Evolutionary conservation across 1,140 invertebrate species (phyloP).

Genomic region (Danaus plexippus): DNA sequence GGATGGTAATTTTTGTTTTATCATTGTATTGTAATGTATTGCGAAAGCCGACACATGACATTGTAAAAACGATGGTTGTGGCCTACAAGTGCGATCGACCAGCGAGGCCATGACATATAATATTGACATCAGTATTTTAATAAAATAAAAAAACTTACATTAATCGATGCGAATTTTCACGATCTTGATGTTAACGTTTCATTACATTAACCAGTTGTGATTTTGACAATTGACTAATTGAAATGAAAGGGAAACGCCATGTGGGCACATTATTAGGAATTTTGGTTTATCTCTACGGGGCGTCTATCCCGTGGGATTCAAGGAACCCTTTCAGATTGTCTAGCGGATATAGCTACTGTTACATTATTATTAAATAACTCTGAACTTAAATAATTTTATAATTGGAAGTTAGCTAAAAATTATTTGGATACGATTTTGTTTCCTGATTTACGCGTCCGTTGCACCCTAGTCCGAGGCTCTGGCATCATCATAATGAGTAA

Average conservation of each 20-base stretch:
- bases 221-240: slow-evolving; percentile 39
- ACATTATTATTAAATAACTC: background rate
- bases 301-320: slow-evolving; percentile 58
- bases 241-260: slow-evolving; percentile 49
- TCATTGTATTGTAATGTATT: slow-evolving; percentile 18
- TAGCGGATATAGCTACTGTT: slow-evolving; percentile 27
- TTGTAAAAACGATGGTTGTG: slow-evolving; percentile 62
- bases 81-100: slow-evolving; percentile 68
- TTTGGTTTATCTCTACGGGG: slow-evolving; percentile 58
- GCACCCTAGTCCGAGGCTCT: too few species aligned
- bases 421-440: too few species aligned
- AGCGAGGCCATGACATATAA: slow-evolving; percentile 66
- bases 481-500: slow-evolving; percentile 1
- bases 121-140: slow-evolving; percentile 54
- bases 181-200: background rate
- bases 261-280: slow-evolving; percentile 56
- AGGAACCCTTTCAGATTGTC: slow-evolving; percentile 48
- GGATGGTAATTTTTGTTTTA: too few species aligned
- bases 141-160: slow-evolving; percentile 9
- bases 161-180: background rate
- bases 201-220: slow-evolving; percentile 6
- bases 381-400: too few species aligned
- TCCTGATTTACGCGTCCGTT: too few species aligned
- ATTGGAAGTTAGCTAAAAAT: too few species aligned
- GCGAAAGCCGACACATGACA: slow-evolving; percentile 67